A percentile compares a stretch with the other conserved stretches of the same genome.
Conservation (phyloP, 2,888 invertebrate species). For the Venusia cambrica region DNA sequence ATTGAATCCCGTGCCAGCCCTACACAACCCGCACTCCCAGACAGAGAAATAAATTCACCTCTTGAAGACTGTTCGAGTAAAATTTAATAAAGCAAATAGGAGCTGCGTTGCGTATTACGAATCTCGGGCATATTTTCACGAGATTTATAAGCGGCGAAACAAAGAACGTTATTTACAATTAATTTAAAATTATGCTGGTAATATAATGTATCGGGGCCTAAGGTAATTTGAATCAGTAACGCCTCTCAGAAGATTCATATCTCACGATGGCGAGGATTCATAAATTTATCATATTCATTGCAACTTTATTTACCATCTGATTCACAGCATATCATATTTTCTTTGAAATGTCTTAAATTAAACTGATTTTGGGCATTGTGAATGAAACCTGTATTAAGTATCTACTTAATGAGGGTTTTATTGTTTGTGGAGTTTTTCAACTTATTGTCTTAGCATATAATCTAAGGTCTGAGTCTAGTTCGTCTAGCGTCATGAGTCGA, state of each 20-base stretch:
- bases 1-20: conserved; percentile 11
- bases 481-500: too few species aligned
- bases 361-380: too few species aligned
- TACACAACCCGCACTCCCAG: conserved; percentile 43
- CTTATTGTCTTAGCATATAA: too few species aligned
- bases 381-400: too few species aligned
- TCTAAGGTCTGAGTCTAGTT: too few species aligned
- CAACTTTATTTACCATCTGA: too few species aligned
- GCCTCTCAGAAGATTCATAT: conserved; percentile 8
- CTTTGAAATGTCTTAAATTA: too few species aligned
- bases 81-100: conserved; percentile 71
- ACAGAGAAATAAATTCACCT: conserved; percentile 60
- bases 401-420: too few species aligned
- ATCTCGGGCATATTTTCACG: conserved; percentile 56
- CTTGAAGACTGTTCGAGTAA: conserved; percentile 55
- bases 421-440: too few species aligned
- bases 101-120: conserved; percentile 52
- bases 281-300: too few species aligned
- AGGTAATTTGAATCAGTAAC: conserved; percentile 24
- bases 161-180: conserved; percentile 58
- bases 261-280: background rate
- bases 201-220: conserved; percentile 45
- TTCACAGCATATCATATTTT: too few species aligned
- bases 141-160: conserved; percentile 60
- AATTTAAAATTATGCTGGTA: conserved; percentile 55